Conservation (phyloP, 2,113 vertebrate species). For the Macquaria australasica region DNA sequence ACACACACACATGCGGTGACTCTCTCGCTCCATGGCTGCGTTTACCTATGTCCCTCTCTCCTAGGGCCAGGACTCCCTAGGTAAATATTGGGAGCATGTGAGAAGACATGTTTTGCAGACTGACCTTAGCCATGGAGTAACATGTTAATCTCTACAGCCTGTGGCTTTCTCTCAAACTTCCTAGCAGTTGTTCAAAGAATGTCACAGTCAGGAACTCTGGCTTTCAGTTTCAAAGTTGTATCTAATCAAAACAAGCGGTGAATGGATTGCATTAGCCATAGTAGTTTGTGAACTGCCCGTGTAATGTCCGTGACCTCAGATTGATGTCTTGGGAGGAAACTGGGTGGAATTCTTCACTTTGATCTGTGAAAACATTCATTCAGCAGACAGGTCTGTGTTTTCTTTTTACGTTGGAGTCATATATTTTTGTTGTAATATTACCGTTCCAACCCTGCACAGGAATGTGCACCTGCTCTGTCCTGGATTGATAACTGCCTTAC, state of each 20-base stretch:
- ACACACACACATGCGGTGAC: neutral
- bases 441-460: constrained; percentile 24
- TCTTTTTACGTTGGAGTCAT: constrained; percentile 42
- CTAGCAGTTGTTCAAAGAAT: constrained; percentile 44
- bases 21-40: constrained; percentile 6
- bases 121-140: constrained; percentile 33
- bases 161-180: constrained; percentile 32
- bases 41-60: constrained; percentile 54
- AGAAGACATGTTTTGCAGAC: constrained; percentile 45
- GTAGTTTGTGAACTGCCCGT: constrained; percentile 42
- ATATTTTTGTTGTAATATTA: constrained; percentile 54
- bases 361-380: constrained; percentile 69
- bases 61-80: constrained; percentile 62
- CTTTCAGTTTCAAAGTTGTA: constrained; percentile 55
- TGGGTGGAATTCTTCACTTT: constrained; percentile 48
- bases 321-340: constrained; percentile 46
- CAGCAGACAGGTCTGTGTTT: constrained; percentile 21
- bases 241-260: constrained; percentile 59
- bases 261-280: constrained; percentile 45
- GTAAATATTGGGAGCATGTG: constrained; percentile 63
- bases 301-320: constrained; percentile 44
- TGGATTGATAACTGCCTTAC: constrained; percentile 35
- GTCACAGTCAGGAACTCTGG: constrained; percentile 14
- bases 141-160: constrained; percentile 43
- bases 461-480: constrained; percentile 60